Base-by-base conservation (phyloP, 2,888 invertebrate species). In the Diplolepis rosae region DNA sequence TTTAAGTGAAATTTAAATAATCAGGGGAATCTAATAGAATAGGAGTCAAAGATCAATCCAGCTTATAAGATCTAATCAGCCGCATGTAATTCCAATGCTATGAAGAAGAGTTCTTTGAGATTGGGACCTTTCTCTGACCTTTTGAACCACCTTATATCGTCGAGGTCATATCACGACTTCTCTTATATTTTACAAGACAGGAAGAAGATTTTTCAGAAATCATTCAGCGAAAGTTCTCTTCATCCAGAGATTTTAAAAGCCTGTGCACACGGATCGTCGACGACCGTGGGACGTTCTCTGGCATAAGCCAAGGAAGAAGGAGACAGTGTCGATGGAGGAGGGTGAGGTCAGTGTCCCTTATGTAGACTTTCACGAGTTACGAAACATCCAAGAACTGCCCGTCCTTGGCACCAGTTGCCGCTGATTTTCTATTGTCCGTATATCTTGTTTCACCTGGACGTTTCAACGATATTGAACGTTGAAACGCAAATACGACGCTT, bases 361-460 rank as follows among this genome's bases (percentile, higher is more conserved):
- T 81, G 86, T 83, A 84, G 85, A 88, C 88, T 89, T 89, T 89
- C 88, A 89, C 88, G 85, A 86, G 87, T 89, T 89, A 88, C 88
- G 88, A 89, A 89, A 88, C 86, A 75, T 69, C 80, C 73, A 84
- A 84, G 84, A 85, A 87, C 87, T 85, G 86, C 82, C 84, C 86
- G 88, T 88, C 88, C 88, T 88, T 88, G 88, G 88, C 88, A 88
- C 86, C 87, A 86, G 88, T 84, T 87, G 84, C 80, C 82, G 86
- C 82, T 84, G 85, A 83, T 88, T 87, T 87, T 88, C 87, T 85
- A 84, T 88, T 87, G 87, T 88, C 85, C 83, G 81, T 82, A n/a
- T n/a, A 71, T 77, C 81, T 73, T 75, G 76, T 82, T 80, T 84
- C 79, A 77, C 80, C 78, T 77, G 75, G 72, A 80, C 74, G 70